Percentiles rank a stretch among this genome's conserved stretches.
Evolutionary conservation across 2,113 vertebrate species (phyloP).

Genomic region (Pavo muticus): DNA sequence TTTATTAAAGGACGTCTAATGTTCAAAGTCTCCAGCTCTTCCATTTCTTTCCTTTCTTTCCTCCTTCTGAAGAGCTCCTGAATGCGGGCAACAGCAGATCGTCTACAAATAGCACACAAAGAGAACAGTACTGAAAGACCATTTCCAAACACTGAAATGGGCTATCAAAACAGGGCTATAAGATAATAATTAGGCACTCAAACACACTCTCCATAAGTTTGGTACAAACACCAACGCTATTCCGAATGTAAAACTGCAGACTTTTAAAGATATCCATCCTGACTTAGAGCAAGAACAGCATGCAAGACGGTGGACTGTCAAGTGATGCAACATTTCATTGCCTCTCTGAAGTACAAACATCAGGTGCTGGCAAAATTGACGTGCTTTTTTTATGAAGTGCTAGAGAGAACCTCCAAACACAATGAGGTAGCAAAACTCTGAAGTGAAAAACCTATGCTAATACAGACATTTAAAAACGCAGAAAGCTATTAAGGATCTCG

Average conservation of each 20-base stretch:
- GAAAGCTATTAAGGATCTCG: background rate
- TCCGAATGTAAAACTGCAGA: conserved; percentile 48
- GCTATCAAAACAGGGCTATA: background rate
- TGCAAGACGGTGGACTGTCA: conserved; percentile 67
- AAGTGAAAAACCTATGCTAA: background rate
- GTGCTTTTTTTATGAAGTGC: conserved; percentile 17
- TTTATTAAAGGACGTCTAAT: conserved; percentile 93
- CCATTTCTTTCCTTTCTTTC: conserved; percentile 96
- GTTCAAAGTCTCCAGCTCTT: conserved; percentile 94
- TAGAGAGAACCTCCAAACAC: background rate
- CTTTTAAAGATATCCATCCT: background rate
- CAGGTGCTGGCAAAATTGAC: conserved; percentile 50
- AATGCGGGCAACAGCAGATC: conserved; percentile 95
- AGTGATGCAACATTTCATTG: conserved; percentile 33
- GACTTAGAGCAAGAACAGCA: conserved; percentile 60
- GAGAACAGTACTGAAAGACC: conserved; percentile 41
- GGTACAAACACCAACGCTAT: conserved; percentile 44
- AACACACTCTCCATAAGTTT: conserved; percentile 29
- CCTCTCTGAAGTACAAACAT: conserved; percentile 14
- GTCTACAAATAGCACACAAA: conserved; percentile 77
- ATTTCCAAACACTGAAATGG: background rate
- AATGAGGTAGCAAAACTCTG: background rate
- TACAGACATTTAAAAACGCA: background rate
- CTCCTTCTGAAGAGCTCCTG: conserved; percentile 97
- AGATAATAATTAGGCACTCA: conserved; percentile 27